Evolutionary conservation across 2,797 vertebrate species (phyloP), one percentile per base, ranked within the genome.

Genomic region (Clarias pachynema): DNA sequence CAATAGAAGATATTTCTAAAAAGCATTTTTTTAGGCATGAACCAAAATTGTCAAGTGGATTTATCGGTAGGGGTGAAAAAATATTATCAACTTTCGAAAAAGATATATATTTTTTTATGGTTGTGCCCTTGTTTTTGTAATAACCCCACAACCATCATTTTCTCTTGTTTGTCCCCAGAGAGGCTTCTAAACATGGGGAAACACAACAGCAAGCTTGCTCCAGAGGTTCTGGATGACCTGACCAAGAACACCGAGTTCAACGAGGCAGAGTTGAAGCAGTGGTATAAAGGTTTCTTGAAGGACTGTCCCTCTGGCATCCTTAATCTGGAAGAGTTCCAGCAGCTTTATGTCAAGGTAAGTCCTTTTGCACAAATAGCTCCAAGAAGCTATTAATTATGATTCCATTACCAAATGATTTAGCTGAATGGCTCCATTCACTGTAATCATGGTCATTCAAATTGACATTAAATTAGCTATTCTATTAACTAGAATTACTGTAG

Each of bases 221-320:
- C 98, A 0, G 98, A 99, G 94, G 96, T 99, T 92, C 94, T 99
- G 93, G 97, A 99, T 5, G 98, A 99, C 90, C 93, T 99, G 93
- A 97, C 97, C 88, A 97, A 97, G 92, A 99, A 92, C 94, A 99
- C 98, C 0, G 98, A 99, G 92, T 99, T 99, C 93, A 98, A 97
- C 0, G 98, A 99, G 92, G 97, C 96, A 20, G 98, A 99, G 94
- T 95, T 99, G 89, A 99, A 99, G 93, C 98, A 99, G 93, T 99
- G 98, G 98, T 99, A 99, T 94, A 99, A 99, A 86, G 98, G 98
- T 59, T 99, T 99, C 93, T 96, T 99, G 85, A 99, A 99, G 93
- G 98, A 99, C 92, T 99, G 98, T 89, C 98, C 98, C 90, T 95
- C 97, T 0, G 98, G 98, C 44, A 99, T 99, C 90, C 97, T 99